Conservation (phyloP, 2,113 vertebrate genomes). For the Arvicanthis niloticus region DNA sequence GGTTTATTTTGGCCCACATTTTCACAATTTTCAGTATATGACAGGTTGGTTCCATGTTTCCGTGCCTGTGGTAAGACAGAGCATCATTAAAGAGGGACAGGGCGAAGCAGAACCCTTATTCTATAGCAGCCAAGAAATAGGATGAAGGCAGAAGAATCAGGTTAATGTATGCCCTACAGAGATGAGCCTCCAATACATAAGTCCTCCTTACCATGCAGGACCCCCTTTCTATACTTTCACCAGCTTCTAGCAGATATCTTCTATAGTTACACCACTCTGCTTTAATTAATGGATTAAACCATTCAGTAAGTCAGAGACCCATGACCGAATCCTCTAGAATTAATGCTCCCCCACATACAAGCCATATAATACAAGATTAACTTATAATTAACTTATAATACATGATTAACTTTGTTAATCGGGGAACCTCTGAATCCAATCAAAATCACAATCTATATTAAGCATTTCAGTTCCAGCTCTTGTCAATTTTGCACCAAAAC, state of each 20-base stretch:
- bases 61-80: background rate
- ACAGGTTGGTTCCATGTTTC: background rate
- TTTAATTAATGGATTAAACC: background rate
- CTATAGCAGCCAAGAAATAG: background rate
- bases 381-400: too few species aligned
- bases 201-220: background rate
- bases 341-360: background rate
- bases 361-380: too few species aligned
- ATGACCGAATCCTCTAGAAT: background rate
- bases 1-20: background rate
- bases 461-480: background rate
- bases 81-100: background rate
- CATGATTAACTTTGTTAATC: background rate
- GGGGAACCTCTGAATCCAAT: background rate
- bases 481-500: background rate
- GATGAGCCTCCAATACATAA: background rate
- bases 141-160: background rate
- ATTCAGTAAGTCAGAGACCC: background rate
- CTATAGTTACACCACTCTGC: background rate
- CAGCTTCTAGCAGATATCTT: too few species aligned
- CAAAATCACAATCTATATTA: background rate
- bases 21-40: background rate
- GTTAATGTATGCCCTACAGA: background rate
- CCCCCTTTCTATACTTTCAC: background rate
- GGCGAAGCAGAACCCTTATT: background rate